Evolutionary conservation across 2,888 invertebrate genomes (phyloP), one percentile per base, ranked within the genome.

Genomic region (Calliphora vomitoria): DNA sequence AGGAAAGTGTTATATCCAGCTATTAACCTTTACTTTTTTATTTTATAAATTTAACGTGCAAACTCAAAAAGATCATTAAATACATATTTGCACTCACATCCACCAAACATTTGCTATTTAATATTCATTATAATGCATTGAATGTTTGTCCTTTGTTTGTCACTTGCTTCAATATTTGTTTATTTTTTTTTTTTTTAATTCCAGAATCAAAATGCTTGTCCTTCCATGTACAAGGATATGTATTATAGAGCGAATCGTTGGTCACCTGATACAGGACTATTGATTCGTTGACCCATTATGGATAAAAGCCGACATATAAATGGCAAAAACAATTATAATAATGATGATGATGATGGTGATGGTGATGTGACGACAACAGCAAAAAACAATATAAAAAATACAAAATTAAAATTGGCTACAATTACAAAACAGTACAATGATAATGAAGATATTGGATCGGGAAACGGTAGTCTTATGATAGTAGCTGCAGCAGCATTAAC

Each of bases 181-280:
- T 5, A 5, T 55, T 8, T 62, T 53, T 55, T 55, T 13, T 75
- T 44, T 74, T 69, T 60, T 62, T 25, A 68, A 41, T 85, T 85
- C 68, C 90, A 92, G 91, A 92, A 91, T 92, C 92, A 96, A 95
- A 95, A 95, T 91, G 95, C 95, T 93, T 98, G 98, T 94, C 97
- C 97, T 71, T 96, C 97, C 90, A 98, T 98, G 98, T 96, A 97
- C 92, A 96, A 96, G 94, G 97, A 98, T 92, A 97, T 97, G 96
- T 97, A 97, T 92, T 98, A 98, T 93, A 96, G 96, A 95, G 93
- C 94, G 89, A 94, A 94, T 90, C 93, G 94, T 86, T 94, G 94
- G 94, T 93, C 93, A 62, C 92, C 93, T 58, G 94, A 94, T 86
- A 91, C 93, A 83, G 93, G 93, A 66, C 90, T 93, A 82, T 89